Base-by-base conservation (phyloP, 2,797 vertebrate species). In the Buceros bicornis region DNA sequence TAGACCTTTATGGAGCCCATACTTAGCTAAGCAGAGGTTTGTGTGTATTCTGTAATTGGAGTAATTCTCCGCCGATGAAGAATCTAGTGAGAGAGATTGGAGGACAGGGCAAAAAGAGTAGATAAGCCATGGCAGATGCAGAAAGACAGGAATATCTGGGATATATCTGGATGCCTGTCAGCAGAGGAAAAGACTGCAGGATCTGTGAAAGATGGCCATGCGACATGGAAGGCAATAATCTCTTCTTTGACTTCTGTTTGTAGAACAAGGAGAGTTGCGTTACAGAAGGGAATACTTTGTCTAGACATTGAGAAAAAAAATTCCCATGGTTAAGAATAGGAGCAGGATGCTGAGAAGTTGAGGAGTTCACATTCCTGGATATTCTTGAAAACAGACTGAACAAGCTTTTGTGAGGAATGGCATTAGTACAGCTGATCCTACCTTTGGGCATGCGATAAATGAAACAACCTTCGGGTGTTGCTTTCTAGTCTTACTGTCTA, bases 401-500 rank as follows among this genome's bases (percentile, higher is more conserved):
- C 40, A 89, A 90, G 25, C 2, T 92, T 81, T 80, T 89, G 22
- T 57, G n/a, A 77, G 24, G 29, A 72, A 76, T 76, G 16, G 62
- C 7, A 4, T 62, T 7, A 5, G 64, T 80, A 42, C 37, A 79
- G 11, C n/a, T 73, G 67, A 65, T 89, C 20, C 65, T 43, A 69
- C 26, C 51, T 89, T 77, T 73, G 56, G 37, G 12, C n/a, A 87
- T 60, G 4, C 28, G n/a, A 7, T 58, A 85, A 94, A 70, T 24
- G 62, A 77, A 93, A 64, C 24, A 93, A 91, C 31, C 33, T 94
- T 94, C 88, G 48, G 26, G 65, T 81, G 7, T 35, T 86, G 18
- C 45, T 93, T 91, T 78, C 45, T 57, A 29, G 37, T 69, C 57
- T 71, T 90, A 40, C 57, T 90, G 77, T 88, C 87, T 91, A 78